phyloP scores from a whole-genome alignment of 2,888 invertebrate genomes.

The Vanessa cardui region DNA sequence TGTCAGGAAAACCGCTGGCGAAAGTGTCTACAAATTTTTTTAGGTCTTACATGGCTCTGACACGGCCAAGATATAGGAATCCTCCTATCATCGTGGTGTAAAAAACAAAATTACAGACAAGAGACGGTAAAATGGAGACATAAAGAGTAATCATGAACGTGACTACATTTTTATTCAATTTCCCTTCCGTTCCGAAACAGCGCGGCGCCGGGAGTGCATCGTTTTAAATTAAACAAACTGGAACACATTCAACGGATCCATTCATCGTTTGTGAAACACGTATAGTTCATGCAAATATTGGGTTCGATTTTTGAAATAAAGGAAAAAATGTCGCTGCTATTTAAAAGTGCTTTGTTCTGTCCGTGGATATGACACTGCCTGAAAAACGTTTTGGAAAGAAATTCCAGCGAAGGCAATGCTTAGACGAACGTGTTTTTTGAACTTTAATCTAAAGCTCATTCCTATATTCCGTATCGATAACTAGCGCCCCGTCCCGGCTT shows the following conservation, averaged over 20 bases:
- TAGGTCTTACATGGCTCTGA: no score
- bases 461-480: no score
- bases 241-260: constrained; percentile 13
- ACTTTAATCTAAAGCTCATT: no score
- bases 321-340: constrained; percentile 1
- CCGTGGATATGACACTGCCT: not conserved
- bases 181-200: constrained; percentile 7
- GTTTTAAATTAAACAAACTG: constrained; percentile 22
- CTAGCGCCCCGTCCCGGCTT: no score
- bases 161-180: constrained; percentile 11
- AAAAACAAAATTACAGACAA: not conserved
- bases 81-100: no score
- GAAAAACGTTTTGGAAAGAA: no score
- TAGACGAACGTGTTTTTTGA: no score
- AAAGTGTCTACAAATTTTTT: no score
- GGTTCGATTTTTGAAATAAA: not conserved
- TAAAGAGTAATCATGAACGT: not conserved
- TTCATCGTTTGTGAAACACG: constrained; percentile 15
- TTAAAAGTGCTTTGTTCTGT: not conserved
- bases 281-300: constrained; percentile 8
- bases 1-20: no score
- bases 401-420: no score
- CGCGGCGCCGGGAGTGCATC: not conserved
- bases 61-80: no score
- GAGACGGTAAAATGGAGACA: not conserved